Evolutionary conservation across 1,140 invertebrate genomes (phyloP).

Genomic region (Ridgeia piscesae): DNA sequence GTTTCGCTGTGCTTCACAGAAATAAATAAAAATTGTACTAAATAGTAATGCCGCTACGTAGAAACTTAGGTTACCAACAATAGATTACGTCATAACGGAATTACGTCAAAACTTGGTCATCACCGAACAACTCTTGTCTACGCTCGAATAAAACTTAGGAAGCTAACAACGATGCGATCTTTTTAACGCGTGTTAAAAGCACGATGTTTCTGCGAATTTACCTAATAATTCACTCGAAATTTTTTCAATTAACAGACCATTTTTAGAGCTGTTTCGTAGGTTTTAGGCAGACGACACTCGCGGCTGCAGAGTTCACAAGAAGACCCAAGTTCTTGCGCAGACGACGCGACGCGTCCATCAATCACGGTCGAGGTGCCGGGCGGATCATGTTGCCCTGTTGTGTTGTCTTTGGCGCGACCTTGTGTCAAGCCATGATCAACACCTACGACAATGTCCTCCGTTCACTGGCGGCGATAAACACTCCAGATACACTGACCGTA

Average conservation of each 20-base stretch:
- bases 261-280: neutral
- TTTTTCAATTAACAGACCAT: neutral
- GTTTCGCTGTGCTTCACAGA: neutral
- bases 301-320: neutral
- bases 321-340: neutral
- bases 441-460: neutral
- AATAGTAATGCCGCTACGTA: neutral
- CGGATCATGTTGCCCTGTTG: neutral
- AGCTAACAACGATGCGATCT: neutral
- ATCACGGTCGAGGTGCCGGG: neutral
- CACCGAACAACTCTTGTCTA: neutral
- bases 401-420: neutral
- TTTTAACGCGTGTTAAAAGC: neutral
- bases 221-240: neutral
- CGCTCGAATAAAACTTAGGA: neutral
- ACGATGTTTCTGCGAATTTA: neutral
- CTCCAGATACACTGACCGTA: neutral
- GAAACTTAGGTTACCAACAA: neutral
- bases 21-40: neutral
- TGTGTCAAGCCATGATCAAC: neutral
- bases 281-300: neutral
- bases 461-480: neutral
- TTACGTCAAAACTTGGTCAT: neutral
- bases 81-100: neutral
- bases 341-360: neutral